Conservation (phyloP, 2,888 invertebrate species). For the Magallana nippona region DNA sequence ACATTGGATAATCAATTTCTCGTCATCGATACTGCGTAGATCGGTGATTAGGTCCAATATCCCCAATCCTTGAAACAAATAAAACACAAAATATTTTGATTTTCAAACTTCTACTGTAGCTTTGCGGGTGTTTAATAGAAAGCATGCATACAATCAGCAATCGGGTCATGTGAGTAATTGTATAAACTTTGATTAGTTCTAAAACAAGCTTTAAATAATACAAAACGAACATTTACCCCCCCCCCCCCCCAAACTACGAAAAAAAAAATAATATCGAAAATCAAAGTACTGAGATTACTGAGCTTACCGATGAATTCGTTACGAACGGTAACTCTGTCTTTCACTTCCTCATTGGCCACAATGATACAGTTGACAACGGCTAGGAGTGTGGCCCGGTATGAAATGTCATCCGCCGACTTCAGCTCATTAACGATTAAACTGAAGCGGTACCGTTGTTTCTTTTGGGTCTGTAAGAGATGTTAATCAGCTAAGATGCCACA, state of each 20-base stretch:
- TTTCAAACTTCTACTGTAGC: too few species aligned
- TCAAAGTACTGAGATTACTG: background rate
- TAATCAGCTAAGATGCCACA: background rate
- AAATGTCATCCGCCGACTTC: conserved; percentile 86
- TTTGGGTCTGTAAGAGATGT: conserved; percentile 87
- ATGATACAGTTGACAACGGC: conserved; percentile 98
- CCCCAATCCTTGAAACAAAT: conserved; percentile 86
- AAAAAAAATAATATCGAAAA: background rate
- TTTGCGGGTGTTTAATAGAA: too few species aligned
- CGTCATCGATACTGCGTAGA: conserved; percentile 73
- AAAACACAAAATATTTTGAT: too few species aligned
- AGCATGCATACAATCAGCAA: too few species aligned
- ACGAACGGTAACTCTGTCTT: conserved; percentile 91
- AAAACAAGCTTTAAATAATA: too few species aligned
- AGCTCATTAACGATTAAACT: conserved; percentile 93
- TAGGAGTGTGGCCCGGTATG: conserved; percentile 93
- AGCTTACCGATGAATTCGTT: conserved; percentile 94
- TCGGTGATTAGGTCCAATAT: conserved; percentile 86
- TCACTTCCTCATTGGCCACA: conserved; percentile 91
- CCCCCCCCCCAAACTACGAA: background rate
- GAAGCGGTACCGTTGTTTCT: conserved; percentile 93
- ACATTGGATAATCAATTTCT: conserved; percentile 86
- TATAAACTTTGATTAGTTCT: too few species aligned
- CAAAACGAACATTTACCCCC: too few species aligned
- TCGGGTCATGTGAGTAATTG: background rate